phyloP scores from a whole-genome alignment of 2,888 invertebrate genomes.

The Yponomeuta cagnagella region DNA sequence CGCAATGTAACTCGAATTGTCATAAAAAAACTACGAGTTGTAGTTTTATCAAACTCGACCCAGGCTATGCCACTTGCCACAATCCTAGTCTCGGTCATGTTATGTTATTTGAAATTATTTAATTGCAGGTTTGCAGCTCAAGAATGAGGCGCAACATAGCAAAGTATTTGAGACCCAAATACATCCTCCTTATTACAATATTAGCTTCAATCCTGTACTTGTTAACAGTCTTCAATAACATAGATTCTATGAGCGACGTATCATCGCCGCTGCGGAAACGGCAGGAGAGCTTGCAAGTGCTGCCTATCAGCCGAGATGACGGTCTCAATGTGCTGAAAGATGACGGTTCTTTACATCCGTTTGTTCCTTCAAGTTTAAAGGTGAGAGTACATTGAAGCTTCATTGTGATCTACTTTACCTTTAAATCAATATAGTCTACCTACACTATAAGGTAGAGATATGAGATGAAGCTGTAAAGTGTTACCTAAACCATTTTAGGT shows the following conservation, averaged over 20 bases:
- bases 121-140: background rate
- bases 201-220: background rate
- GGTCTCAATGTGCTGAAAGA: background rate
- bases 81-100: too few relatives aligned
- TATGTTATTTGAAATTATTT: background rate
- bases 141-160: slow-evolving; percentile 17
- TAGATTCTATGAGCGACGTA: background rate
- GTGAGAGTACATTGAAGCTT: slow-evolving; percentile 25
- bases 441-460: too few relatives aligned
- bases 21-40: too few relatives aligned
- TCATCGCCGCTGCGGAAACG: background rate
- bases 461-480: too few relatives aligned
- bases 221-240: background rate
- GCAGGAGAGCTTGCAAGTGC: background rate
- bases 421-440: background rate
- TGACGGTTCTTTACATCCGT: slow-evolving; percentile 22
- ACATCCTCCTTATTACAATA: background rate
- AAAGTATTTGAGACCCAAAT: background rate
- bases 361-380: slow-evolving; percentile 44
- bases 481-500: too few relatives aligned
- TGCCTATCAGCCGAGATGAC: background rate
- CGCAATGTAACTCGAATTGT: too few relatives aligned
- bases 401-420: background rate
- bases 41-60: too few relatives aligned
- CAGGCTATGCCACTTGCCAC: too few relatives aligned